These are phyloP conservation scores for Danio aesculapii DNA, from an alignment of 2,797 vertebrate species.

Conservation along the genomic window DNA sequence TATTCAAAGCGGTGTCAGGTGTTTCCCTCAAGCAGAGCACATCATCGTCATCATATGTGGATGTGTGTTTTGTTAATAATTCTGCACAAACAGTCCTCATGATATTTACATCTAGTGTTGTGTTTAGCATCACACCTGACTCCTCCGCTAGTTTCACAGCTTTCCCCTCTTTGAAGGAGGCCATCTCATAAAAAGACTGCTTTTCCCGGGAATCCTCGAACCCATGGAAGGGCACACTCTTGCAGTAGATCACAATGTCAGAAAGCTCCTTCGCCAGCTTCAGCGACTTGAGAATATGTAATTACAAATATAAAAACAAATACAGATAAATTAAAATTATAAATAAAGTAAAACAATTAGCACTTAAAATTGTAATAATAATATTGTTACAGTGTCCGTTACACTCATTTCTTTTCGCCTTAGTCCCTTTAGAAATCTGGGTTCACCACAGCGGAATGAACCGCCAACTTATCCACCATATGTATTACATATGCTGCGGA, in stretches of 20 bases:
- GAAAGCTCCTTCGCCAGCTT: slow-evolving; percentile 92
- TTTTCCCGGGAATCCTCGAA: slow-evolving; percentile 80
- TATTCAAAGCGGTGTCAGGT: slow-evolving; percentile 15
- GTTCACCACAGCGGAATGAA: no score
- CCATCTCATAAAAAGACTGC: slow-evolving; percentile 92
- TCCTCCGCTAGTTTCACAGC: slow-evolving; percentile 85
- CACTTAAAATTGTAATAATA: no score
- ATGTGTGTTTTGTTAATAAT: slow-evolving; percentile 8
- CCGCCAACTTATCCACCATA: no score
- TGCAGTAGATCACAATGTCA: slow-evolving; percentile 92
- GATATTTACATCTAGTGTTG: no score
- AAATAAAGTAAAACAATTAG: not conserved
- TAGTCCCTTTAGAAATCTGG: no score
- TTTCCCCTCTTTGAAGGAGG: slow-evolving; percentile 89
- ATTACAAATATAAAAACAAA: not conserved
- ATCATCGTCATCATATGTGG: not conserved
- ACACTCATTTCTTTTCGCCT: no score
- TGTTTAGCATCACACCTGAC: slow-evolving; percentile 77
- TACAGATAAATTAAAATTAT: not conserved
- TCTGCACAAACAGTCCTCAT: not conserved
- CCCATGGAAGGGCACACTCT: slow-evolving; percentile 90
- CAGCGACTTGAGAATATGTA: slow-evolving; percentile 68
- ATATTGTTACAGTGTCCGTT: no score
- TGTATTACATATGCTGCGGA: no score
- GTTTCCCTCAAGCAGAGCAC: slow-evolving; percentile 5